Percentiles rank a stretch among this genome's conserved stretches.
Conservation (phyloP, 2,797 vertebrate genomes). For the Danio tinwini region DNA sequence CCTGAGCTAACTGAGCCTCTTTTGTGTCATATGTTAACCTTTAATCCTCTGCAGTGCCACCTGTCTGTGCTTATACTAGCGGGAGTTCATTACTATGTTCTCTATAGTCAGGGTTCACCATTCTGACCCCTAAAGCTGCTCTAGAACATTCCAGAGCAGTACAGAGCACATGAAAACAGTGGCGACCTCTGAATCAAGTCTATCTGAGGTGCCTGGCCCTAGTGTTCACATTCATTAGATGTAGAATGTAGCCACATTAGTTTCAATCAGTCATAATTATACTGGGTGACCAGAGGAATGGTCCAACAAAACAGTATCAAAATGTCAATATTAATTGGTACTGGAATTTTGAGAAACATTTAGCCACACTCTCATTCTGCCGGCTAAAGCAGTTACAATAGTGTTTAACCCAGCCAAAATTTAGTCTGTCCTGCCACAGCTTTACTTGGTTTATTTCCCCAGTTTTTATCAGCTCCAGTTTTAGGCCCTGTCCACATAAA, state of each 20-base stretch:
- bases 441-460: too few relatives aligned
- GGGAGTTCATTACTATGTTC: conserved; percentile 7
- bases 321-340: too few relatives aligned
- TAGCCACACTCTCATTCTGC: too few relatives aligned
- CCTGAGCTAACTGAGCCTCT: conserved; percentile 16
- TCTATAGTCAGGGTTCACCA: conserved; percentile 14
- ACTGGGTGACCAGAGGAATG: not conserved
- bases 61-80: conserved; percentile 24
- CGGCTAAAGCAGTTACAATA: too few relatives aligned
- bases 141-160: conserved; percentile 17
- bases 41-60: conserved; percentile 36
- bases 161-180: not conserved
- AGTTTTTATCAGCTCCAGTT: too few relatives aligned
- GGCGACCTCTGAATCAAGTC: not conserved
- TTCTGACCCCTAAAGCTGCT: conserved; percentile 22
- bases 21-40: conserved; percentile 28
- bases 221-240: not conserved
- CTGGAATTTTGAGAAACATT: too few relatives aligned
- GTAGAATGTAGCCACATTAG: not conserved
- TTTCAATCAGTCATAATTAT: not conserved
- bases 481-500: too few relatives aligned
- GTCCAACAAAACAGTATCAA: not conserved
- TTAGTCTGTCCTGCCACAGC: too few relatives aligned
- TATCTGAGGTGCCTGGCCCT: not conserved
- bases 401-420: too few relatives aligned